These are phyloP conservation scores for Cremastinae sp. DNA, from an alignment of 2,888 invertebrate species.

Conservation along the genomic window DNA sequence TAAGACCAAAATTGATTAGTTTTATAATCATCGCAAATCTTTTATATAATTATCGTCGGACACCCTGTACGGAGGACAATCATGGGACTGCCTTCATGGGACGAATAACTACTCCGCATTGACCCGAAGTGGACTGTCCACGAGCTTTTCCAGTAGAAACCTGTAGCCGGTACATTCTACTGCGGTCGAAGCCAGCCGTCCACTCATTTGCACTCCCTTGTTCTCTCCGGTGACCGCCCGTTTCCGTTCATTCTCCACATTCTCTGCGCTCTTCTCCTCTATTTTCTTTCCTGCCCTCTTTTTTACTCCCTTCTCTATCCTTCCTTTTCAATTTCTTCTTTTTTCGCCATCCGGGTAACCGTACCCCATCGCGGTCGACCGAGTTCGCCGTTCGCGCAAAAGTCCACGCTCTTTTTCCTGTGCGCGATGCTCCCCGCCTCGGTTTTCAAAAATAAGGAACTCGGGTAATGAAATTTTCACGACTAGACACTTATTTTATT, in stretches of 20 bases:
- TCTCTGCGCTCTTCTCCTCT: slow-evolving; percentile 22
- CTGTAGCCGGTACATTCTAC: slow-evolving; percentile 66
- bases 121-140: slow-evolving; percentile 45
- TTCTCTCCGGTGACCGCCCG: slow-evolving; percentile 63
- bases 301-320: not conserved
- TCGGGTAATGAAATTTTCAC: slow-evolving; percentile 63
- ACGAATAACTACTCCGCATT: slow-evolving; percentile 49
- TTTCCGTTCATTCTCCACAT: slow-evolving; percentile 58
- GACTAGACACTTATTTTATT: too few species aligned
- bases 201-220: slow-evolving; percentile 75
- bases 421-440: not conserved
- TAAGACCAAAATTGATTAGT: too few species aligned
- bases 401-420: slow-evolving; percentile 11
- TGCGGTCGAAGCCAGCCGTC: slow-evolving; percentile 72
- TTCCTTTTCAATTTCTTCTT: slow-evolving; percentile 10
- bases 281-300: not conserved
- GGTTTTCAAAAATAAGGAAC: slow-evolving; percentile 62
- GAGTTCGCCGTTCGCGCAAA: slow-evolving; percentile 39
- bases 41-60: too few species aligned
- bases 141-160: slow-evolving; percentile 48
- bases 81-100: slow-evolving; percentile 5
- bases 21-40: too few species aligned
- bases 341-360: slow-evolving; percentile 43
- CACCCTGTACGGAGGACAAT: slow-evolving; percentile 2
- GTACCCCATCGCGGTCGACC: slow-evolving; percentile 46